Percentiles rank a stretch among this genome's conserved stretches.
Conservation (phyloP, 2,888 invertebrate genomes). For the Drosophila monieri region DNA sequence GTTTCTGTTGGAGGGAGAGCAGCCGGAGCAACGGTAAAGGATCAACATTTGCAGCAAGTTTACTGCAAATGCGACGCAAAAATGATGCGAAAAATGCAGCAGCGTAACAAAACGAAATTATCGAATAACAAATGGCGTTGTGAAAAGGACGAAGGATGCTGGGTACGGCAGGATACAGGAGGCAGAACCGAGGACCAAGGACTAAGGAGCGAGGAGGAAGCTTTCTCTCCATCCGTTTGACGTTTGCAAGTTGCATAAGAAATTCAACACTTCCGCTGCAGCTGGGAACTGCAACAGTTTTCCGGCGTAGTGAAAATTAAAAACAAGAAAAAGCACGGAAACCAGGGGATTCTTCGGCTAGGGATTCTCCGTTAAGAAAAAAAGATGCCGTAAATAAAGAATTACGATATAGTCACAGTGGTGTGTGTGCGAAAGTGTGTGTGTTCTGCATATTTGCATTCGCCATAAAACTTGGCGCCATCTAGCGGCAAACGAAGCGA, state of each 20-base stretch:
- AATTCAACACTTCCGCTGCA: slow-evolving; percentile 64
- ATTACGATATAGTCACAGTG: slow-evolving; percentile 53
- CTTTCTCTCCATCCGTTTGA: slow-evolving; percentile 24
- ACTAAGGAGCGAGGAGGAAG: background rate
- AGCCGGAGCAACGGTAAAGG: background rate
- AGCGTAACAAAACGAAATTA: slow-evolving; percentile 43
- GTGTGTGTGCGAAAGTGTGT: slow-evolving; percentile 4
- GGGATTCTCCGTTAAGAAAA: slow-evolving; percentile 2
- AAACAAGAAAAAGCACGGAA: slow-evolving; percentile 18
- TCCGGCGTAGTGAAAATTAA: slow-evolving; percentile 57
- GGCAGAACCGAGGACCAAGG: slow-evolving; percentile 3
- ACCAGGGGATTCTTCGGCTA: slow-evolving; percentile 5
- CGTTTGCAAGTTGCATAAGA: slow-evolving; percentile 54
- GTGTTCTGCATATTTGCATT: slow-evolving; percentile 64
- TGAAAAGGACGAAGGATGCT: slow-evolving; percentile 23
- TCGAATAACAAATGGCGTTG: slow-evolving; percentile 42
- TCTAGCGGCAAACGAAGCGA: slow-evolving; percentile 49
- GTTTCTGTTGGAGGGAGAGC: background rate
- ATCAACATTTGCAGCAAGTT: slow-evolving; percentile 29
- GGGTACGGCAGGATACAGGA: slow-evolving; percentile 1
- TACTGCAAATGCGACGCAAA: slow-evolving; percentile 37
- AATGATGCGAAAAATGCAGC: slow-evolving; percentile 43
- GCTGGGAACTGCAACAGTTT: slow-evolving; percentile 39
- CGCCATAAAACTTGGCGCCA: slow-evolving; percentile 65
- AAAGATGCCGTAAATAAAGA: slow-evolving; percentile 62